phyloP scores from a whole-genome alignment of 2,113 vertebrate genomes.

The Parus major region DNA sequence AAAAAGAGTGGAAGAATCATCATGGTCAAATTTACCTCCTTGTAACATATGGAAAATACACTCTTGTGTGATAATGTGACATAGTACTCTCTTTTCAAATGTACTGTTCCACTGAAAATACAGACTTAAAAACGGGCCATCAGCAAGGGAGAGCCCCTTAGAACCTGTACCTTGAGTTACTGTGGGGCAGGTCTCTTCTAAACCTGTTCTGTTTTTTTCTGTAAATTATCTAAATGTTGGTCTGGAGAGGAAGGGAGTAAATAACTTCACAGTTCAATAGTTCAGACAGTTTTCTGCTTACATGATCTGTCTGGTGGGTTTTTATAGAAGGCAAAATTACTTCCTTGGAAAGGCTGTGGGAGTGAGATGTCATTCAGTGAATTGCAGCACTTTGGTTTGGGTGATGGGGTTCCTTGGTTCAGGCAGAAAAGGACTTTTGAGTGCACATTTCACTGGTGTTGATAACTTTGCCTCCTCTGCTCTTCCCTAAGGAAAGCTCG shows the following conservation, averaged over 20 bases:
- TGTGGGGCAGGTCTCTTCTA: background rate
- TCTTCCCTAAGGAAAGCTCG: background rate
- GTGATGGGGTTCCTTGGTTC: background rate
- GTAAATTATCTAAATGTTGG: background rate
- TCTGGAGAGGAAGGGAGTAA: background rate
- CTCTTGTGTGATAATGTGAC: background rate
- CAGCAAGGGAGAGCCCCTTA: background rate
- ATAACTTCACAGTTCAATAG: background rate
- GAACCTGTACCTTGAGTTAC: background rate
- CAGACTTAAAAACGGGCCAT: background rate
- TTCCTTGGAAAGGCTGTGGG: background rate
- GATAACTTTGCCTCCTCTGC: background rate
- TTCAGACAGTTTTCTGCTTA: background rate
- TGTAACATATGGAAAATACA: background rate
- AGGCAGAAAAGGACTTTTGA: background rate
- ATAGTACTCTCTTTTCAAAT: background rate
- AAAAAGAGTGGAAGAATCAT: background rate
- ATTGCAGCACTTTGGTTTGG: background rate
- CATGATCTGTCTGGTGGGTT: background rate
- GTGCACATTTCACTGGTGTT: background rate
- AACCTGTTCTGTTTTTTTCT: background rate
- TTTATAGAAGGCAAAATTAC: background rate
- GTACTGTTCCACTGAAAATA: background rate
- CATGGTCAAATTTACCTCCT: background rate
- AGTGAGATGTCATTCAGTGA: background rate